These are phyloP conservation scores for Petroica traversi DNA, from an alignment of 2,113 vertebrate species.

Conservation along the genomic window DNA sequence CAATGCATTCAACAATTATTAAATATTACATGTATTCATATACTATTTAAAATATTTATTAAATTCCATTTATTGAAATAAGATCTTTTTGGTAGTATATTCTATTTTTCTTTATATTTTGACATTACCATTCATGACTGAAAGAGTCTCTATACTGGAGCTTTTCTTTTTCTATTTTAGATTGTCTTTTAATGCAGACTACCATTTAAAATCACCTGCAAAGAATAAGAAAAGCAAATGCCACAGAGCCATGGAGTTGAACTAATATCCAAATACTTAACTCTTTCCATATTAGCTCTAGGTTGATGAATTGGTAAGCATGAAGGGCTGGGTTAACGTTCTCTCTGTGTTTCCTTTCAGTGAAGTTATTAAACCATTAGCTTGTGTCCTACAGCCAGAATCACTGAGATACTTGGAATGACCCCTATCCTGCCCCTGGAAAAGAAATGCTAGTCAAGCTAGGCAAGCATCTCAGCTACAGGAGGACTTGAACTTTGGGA, in stretches of 20 bases:
- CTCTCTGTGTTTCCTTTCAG: not conserved
- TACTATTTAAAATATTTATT: not conserved
- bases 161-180: not conserved
- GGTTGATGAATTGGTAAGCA: not conserved
- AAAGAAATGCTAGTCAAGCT: not conserved
- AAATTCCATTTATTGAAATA: not conserved
- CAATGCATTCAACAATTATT: not conserved
- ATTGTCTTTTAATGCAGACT: not conserved
- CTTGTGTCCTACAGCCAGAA: not conserved
- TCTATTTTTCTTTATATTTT: not conserved
- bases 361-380: not conserved
- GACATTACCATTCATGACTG: not conserved
- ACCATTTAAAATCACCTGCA: not conserved
- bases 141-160: not conserved
- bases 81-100: not conserved
- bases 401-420: not conserved
- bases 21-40: not conserved
- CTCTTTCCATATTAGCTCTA: not conserved
- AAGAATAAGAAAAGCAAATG: not conserved
- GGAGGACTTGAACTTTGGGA: not conserved
- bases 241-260: not conserved
- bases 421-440: not conserved
- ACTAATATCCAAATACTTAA: not conserved
- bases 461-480: rapidly evolving
- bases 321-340: not conserved